phyloP scores from a whole-genome alignment of 2,888 invertebrate species.

The Sympetrum striolatum region DNA sequence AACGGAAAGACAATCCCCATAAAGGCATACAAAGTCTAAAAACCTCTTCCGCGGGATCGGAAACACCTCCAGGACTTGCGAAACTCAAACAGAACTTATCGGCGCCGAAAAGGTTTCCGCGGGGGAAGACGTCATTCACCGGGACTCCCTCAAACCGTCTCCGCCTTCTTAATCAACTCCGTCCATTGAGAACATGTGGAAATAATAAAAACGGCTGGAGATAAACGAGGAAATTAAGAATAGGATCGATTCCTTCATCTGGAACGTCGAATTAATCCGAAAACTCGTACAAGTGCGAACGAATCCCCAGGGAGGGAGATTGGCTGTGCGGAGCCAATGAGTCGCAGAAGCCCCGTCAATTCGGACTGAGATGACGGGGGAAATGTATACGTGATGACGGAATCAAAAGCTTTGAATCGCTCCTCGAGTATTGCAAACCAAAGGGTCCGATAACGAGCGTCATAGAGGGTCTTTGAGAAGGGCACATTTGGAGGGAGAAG shows the following conservation, averaged over 20 bases:
- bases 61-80: too few relatives aligned
- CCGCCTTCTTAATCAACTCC: too few relatives aligned
- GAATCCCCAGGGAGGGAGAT: background rate
- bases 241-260: background rate
- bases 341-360: background rate
- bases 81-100: background rate
- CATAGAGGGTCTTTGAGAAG: too few relatives aligned
- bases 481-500: too few relatives aligned
- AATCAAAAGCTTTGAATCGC: too few relatives aligned
- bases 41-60: too few relatives aligned
- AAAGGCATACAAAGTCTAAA: too few relatives aligned
- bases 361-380: background rate
- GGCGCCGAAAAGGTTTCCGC: background rate
- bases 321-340: background rate
- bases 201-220: background rate
- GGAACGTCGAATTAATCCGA: background rate
- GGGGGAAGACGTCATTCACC: too few relatives aligned
- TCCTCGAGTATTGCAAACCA: too few relatives aligned
- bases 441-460: too few relatives aligned
- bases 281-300: background rate
- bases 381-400: background rate
- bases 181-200: background rate
- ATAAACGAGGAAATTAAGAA: background rate
- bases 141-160: too few relatives aligned
- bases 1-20: too few relatives aligned